Evolutionary conservation across 2,888 invertebrate genomes (phyloP).

Genomic region (Dendrolimus pini): DNA sequence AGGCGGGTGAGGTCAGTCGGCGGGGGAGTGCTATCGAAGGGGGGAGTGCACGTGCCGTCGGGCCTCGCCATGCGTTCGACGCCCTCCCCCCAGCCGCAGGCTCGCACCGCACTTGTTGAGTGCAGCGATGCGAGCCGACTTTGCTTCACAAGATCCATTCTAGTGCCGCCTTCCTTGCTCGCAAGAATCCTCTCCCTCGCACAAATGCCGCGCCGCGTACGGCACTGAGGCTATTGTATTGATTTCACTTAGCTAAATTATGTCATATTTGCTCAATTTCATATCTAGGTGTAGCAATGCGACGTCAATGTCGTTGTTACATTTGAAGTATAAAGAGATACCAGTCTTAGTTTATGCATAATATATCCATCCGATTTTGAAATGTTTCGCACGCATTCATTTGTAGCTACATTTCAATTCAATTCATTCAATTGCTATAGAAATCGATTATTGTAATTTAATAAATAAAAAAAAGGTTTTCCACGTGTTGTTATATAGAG

Average conservation of each 20-base stretch:
- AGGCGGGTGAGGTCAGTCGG: constrained; percentile 23
- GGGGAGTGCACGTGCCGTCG: constrained; percentile 62
- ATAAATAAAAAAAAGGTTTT: too few species aligned
- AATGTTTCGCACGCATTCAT: too few species aligned
- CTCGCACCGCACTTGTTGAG: constrained; percentile 55
- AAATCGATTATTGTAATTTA: too few species aligned
- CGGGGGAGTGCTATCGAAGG: constrained; percentile 15
- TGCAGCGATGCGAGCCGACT: constrained; percentile 6
- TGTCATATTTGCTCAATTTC: constrained; percentile 5
- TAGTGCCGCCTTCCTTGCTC: constrained; percentile 18
- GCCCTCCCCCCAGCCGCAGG: constrained; percentile 28
- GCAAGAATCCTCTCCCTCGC: constrained; percentile 36
- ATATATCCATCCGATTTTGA: too few species aligned
- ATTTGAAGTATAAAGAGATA: too few species aligned
- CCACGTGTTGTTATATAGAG: too few species aligned
- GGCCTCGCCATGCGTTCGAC: constrained; percentile 61
- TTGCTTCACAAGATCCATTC: constrained; percentile 16
- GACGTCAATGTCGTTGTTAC: not conserved
- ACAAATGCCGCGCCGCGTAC: constrained; percentile 18
- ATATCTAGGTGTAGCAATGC: not conserved
- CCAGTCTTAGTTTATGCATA: too few species aligned
- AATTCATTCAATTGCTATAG: too few species aligned
- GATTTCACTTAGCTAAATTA: constrained; percentile 21
- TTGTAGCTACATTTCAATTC: too few species aligned
- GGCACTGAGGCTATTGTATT: constrained; percentile 25